Percentiles rank a stretch among this genome's conserved stretches.
Conservation (phyloP, 2,113 vertebrate species). For the Erinaceus europaeus region DNA sequence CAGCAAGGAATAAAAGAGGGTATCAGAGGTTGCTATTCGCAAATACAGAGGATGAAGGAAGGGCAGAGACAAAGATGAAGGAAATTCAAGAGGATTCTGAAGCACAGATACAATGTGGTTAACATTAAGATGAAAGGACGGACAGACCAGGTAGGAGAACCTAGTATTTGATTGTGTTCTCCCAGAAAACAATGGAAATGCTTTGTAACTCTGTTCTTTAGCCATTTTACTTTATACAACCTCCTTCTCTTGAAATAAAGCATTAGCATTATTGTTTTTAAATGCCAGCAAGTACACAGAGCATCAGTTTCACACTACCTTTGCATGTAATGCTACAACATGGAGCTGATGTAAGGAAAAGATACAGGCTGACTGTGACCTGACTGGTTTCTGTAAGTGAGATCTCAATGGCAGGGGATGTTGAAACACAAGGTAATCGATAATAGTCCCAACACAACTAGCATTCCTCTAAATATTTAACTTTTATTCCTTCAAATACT, state of each 20-base stretch:
- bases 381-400: background rate
- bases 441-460: background rate
- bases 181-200: background rate
- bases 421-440: background rate
- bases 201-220: background rate
- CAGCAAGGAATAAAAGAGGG: background rate
- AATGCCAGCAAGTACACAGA: background rate
- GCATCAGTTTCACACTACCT: background rate
- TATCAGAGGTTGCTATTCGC: background rate
- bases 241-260: background rate
- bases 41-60: background rate
- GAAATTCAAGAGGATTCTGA: background rate
- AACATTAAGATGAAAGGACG: rapidly evolving
- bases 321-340: background rate
- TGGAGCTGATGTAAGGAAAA: rapidly evolving
- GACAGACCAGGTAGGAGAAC: background rate
- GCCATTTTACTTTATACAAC: background rate
- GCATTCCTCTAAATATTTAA: background rate
- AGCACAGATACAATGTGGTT: background rate
- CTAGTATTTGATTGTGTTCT: too few species aligned
- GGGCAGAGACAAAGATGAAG: background rate
- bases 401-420: background rate
- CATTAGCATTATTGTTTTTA: too few species aligned
- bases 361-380: background rate
- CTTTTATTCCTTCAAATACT: background rate